A percentile compares a stretch with the other conserved stretches of the same genome.
Evolutionary conservation across 2,797 vertebrate genomes (phyloP).

Genomic region (Sebastes dallii): DNA sequence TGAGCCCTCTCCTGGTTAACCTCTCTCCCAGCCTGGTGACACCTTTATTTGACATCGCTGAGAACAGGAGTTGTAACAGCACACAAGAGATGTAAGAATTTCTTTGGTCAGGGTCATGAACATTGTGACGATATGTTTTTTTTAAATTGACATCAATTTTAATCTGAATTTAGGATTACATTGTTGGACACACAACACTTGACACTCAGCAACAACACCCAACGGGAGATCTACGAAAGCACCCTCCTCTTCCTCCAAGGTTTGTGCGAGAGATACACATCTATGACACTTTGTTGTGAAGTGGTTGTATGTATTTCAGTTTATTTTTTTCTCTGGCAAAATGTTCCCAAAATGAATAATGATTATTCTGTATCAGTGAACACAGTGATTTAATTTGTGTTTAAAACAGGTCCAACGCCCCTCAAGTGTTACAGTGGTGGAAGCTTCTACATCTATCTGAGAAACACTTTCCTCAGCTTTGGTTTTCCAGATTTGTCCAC

Average conservation of each 20-base stretch:
- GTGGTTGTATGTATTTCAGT: background rate
- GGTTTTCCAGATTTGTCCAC: constrained; percentile 61
- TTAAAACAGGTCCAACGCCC: constrained; percentile 40
- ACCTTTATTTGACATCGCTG: constrained; percentile 45
- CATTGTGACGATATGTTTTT: background rate
- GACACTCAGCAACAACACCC: constrained; percentile 50
- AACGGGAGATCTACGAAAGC: constrained; percentile 58
- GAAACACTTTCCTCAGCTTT: constrained; percentile 63
- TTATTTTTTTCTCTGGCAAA: background rate
- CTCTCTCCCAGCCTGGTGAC: constrained; percentile 51
- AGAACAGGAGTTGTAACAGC: constrained; percentile 60
- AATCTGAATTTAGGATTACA: constrained; percentile 44
- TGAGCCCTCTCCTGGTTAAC: constrained; percentile 61
- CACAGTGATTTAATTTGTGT: background rate
- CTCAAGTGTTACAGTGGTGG: constrained; percentile 64
- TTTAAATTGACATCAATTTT: background rate
- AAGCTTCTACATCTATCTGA: constrained; percentile 70
- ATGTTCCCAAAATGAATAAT: background rate
- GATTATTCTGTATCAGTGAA: background rate
- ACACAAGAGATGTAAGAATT: constrained; percentile 67
- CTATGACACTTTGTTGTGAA: background rate
- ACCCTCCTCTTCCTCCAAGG: constrained; percentile 55
- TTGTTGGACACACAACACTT: constrained; percentile 46
- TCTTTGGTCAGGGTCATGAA: background rate
- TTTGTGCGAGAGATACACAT: constrained; percentile 13